Base-by-base conservation (phyloP, 2,888 invertebrate genomes). In the Hofmannophila pseudospretella region DNA sequence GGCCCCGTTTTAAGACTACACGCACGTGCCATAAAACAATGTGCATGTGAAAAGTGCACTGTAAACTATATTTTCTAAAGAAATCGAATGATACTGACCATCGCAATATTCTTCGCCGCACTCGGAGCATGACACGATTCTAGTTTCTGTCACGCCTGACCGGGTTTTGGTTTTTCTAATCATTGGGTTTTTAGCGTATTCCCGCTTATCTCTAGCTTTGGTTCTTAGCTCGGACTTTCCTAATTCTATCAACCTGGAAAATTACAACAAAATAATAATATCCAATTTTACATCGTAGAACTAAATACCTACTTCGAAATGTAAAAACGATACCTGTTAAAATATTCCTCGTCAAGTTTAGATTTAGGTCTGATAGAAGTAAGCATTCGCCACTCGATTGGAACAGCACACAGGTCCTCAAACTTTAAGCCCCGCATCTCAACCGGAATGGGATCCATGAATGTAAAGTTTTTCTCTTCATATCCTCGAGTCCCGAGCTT, bases 341-440 rank as follows among this genome's bases (percentile, higher is more conserved):
- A 96, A 80, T 94, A 94, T 61, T 95, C 94, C 76, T 96, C 96
- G 56, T 97, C 96, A 13, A 91, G 75, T 59, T 94, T 94, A 19
- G 90, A 89, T 70, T 95, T 95, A 0, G 96, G 96, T 52, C 96
- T 87, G 16, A 94, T 72, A n/a, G 94, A 92, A 8, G 96, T 96
- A 38, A 97, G 85, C 96, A 97, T 96, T 71, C 94, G 91, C 96
- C 96, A 97, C 66, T 96, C 95, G 44, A 97, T 97, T 23, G 94
- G 92, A 10, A 96, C 95, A 7, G 92, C 89, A 55, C 94, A 94
- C 32, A 96, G 80, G 56, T 96, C 96, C 32, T 90, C 90, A 53
- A 95, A 88, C 59, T 92, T 91, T 27, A 94, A 84, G 7, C 88
- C 86, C 52, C 88, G 89, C 96, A 96, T 96, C 70, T 96, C 95